These are phyloP conservation scores for Phallusia fumigata DNA, from an alignment of 23 tunicate species.

Conservation along the genomic window DNA sequence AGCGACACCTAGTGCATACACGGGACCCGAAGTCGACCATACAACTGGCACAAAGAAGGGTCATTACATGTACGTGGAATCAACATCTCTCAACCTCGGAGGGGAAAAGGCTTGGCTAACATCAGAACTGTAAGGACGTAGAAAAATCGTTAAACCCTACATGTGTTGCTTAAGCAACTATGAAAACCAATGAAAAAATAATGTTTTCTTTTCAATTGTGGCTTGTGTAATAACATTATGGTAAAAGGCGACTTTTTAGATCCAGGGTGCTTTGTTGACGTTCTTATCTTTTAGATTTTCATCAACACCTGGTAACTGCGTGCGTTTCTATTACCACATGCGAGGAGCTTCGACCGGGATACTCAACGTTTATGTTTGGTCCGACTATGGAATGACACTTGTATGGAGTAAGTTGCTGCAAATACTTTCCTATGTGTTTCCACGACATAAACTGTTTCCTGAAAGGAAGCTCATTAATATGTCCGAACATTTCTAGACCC, in stretches of 20 bases:
- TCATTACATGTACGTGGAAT: conserved; percentile 72
- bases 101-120: conserved; percentile 89
- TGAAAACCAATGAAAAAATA: too few species aligned
- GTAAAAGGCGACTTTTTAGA: too few species aligned
- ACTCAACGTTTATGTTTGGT: conserved; percentile 54
- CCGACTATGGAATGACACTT: conserved; percentile 51
- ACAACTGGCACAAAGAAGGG: conserved; percentile 55
- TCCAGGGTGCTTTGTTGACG: too few species aligned
- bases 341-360: conserved; percentile 41
- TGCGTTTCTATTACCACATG: conserved; percentile 89
- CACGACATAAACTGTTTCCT: too few species aligned
- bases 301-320: conserved; percentile 70
- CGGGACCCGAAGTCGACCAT: conserved; percentile 81
- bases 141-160: too few species aligned
- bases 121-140: conserved; percentile 83
- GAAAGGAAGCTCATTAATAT: too few species aligned
- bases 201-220: too few species aligned
- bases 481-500: too few species aligned
- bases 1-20: conserved; percentile 75
- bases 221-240: too few species aligned
- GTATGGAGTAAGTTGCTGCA: conserved; percentile 57
- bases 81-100: conserved; percentile 66
- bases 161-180: too few species aligned
- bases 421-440: too few species aligned
- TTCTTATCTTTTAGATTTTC: conserved; percentile 23